These are phyloP conservation scores for Ia io DNA, from an alignment of 2,113 vertebrate species.

Conservation along the genomic window DNA sequence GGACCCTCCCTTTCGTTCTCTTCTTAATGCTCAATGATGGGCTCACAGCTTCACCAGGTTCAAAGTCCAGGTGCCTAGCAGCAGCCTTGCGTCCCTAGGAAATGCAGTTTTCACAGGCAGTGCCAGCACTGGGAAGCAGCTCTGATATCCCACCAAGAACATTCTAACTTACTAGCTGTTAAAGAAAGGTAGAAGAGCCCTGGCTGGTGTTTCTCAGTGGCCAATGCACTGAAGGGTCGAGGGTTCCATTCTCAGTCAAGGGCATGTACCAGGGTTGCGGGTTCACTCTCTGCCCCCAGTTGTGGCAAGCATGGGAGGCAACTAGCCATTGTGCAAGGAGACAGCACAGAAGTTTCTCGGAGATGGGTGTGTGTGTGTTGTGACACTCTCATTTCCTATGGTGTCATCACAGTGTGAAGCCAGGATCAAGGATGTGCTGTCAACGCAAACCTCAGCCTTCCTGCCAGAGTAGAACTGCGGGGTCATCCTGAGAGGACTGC, in stretches of 20 bases:
- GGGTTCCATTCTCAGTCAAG: too few species aligned
- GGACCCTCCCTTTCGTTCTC: background rate
- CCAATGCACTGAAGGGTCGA: too few species aligned
- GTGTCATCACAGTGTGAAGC: background rate
- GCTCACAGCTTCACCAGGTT: background rate
- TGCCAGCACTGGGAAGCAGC: background rate
- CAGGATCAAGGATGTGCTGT: background rate
- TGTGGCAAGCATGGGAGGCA: too few species aligned
- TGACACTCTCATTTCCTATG: background rate
- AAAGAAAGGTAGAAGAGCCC: background rate
- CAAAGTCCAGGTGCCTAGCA: background rate
- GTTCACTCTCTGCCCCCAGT: too few species aligned
- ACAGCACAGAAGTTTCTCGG: background rate
- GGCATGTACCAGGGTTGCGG: too few species aligned
- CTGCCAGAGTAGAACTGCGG: accelerated
- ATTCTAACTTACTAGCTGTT: background rate
- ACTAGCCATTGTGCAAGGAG: too few species aligned
- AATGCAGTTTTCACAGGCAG: background rate
- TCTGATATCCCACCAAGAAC: background rate
- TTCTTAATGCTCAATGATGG: background rate
- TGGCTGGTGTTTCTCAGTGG: background rate
- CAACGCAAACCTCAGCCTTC: background rate
- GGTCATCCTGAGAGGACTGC: background rate
- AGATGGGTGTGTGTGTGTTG: too few species aligned
- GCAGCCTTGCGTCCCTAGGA: background rate